A percentile compares a stretch with the other conserved stretches of the same genome.
phyloP scores from a whole-genome alignment of 2,888 invertebrate genomes.

The Acrobasis consociella region DNA sequence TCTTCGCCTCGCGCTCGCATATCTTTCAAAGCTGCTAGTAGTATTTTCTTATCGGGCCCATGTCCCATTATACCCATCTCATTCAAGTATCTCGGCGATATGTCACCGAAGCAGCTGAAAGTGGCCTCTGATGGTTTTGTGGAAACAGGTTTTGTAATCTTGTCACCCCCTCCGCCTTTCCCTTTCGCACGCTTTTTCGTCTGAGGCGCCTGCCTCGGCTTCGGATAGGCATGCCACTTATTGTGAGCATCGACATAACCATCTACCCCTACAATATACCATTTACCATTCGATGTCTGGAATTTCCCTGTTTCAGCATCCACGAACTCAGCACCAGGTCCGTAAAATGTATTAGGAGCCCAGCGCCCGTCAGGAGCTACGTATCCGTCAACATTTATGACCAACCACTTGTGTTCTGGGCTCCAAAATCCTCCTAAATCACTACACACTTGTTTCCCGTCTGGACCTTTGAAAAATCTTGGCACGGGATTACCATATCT shows the following conservation, averaged over 20 bases:
- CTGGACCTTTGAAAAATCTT: conserved; percentile 68
- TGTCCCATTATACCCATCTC: conserved; percentile 72
- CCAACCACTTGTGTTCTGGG: conserved; percentile 64
- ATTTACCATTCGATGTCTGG: conserved; percentile 53
- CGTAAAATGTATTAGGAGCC: conserved; percentile 64
- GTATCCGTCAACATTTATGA: conserved; percentile 70
- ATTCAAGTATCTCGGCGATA: conserved; percentile 55
- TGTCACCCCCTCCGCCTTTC: conserved; percentile 36
- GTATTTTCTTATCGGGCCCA: conserved; percentile 63
- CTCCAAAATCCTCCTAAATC: conserved; percentile 76
- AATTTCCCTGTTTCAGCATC: conserved; percentile 66
- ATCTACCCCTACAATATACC: conserved; percentile 67
- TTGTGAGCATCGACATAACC: conserved; percentile 62
- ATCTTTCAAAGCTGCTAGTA: conserved; percentile 52
- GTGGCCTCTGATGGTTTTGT: conserved; percentile 49
- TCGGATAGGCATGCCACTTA: conserved; percentile 63
- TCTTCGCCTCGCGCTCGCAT: conserved; percentile 59
- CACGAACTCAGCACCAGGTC: conserved; percentile 63
- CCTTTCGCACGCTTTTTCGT: conserved; percentile 29
- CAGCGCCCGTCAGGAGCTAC: conserved; percentile 67
- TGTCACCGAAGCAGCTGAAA: conserved; percentile 73
- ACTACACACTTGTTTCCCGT: conserved; percentile 72
- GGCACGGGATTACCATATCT: conserved; percentile 66
- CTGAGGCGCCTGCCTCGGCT: conserved; percentile 30
- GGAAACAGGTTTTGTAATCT: conserved; percentile 36